Conservation (phyloP, 2,888 invertebrate genomes). For the Augiades crinisus region DNA sequence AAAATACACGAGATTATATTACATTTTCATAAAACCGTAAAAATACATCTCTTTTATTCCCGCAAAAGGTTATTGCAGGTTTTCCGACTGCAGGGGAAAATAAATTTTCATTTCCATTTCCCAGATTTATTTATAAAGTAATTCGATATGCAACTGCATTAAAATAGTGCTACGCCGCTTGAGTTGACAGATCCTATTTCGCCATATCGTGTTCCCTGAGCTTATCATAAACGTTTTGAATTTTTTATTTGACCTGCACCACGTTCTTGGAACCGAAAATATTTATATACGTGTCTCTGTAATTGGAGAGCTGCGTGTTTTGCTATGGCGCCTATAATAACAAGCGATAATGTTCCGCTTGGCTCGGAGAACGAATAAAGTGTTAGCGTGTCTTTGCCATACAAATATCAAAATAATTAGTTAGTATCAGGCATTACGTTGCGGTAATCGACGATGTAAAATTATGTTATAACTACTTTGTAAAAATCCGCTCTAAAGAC, state of each 20-base stretch:
- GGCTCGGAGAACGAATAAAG: no score
- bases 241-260: constrained; percentile 29
- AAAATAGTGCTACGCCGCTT: not conserved
- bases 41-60: not conserved
- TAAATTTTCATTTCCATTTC: not conserved
- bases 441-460: no score
- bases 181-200: constrained; percentile 37
- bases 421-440: no score
- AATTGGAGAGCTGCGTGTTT: constrained; percentile 6
- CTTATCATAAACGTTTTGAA: constrained; percentile 37
- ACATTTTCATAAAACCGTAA: no score
- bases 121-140: not conserved
- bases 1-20: no score
- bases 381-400: no score
- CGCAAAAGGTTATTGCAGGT: not conserved
- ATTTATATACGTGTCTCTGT: constrained; percentile 4
- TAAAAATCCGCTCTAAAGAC: no score
- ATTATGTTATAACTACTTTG: no score
- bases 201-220: constrained; percentile 51
- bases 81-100: not conserved
- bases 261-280: constrained; percentile 28
- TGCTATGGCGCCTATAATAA: constrained; percentile 7
- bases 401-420: no score
- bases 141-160: constrained; percentile 8
- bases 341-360: not conserved